Percentiles rank a stretch among this genome's conserved stretches.
phyloP scores from a whole-genome alignment of 2,888 invertebrate species.

The Ophonus ardosiacus region DNA sequence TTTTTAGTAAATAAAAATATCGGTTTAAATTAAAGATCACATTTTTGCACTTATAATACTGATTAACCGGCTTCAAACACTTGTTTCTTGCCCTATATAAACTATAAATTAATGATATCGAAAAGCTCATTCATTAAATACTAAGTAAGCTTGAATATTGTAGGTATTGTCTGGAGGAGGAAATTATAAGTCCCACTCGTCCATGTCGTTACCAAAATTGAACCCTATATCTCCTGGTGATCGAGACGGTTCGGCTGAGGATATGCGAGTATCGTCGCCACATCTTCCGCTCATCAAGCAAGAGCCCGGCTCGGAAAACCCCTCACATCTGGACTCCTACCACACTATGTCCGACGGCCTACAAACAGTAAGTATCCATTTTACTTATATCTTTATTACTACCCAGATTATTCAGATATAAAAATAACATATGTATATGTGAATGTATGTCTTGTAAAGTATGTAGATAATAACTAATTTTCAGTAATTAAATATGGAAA shows the following conservation, averaged over 20 bases:
- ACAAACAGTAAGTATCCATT: conserved; percentile 73
- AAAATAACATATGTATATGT: not conserved
- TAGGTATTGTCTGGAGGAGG: conserved; percentile 68
- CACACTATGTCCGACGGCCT: conserved; percentile 75
- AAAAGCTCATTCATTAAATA: not conserved
- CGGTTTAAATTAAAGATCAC: too few species aligned
- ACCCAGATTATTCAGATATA: not conserved
- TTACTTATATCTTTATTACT: not conserved
- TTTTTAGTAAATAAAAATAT: too few species aligned
- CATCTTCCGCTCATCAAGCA: conserved; percentile 79
- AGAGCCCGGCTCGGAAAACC: conserved; percentile 77
- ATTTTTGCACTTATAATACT: too few species aligned
- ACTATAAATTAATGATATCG: too few species aligned
- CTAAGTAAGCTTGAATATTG: not conserved
- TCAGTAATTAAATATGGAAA: not conserved
- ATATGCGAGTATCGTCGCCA: conserved; percentile 78
- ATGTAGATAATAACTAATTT: not conserved
- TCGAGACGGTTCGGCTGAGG: conserved; percentile 77
- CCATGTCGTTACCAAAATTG: conserved; percentile 78
- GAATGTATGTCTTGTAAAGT: not conserved
- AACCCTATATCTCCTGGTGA: conserved; percentile 79
- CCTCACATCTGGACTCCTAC: conserved; percentile 74
- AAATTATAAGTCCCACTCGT: conserved; percentile 47
- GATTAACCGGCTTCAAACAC: not conserved
- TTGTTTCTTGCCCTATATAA: not conserved